Evolutionary conservation across 2,797 vertebrate genomes (phyloP).

Genomic region (Cossypha dichroa): DNA sequence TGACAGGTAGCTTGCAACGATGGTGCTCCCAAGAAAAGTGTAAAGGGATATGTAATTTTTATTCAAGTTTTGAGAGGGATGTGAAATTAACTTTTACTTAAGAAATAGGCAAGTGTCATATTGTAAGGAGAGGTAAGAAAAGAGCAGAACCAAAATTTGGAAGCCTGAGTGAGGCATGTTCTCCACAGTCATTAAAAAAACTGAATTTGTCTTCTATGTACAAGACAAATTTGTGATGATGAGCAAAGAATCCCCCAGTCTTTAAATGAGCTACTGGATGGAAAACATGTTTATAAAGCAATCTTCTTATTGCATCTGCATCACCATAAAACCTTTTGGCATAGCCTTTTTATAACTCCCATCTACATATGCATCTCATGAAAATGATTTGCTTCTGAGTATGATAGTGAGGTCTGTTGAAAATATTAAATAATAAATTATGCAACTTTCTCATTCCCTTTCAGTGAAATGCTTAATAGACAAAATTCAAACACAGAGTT

Average conservation of each 20-base stretch:
- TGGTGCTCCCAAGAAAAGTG: not conserved
- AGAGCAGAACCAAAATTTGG: not conserved
- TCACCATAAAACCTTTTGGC: not conserved
- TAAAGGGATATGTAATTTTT: not conserved
- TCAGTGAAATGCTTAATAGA: constrained; percentile 31
- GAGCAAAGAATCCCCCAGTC: not conserved
- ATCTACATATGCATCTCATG: not conserved
- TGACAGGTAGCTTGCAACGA: not conserved
- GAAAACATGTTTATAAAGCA: not conserved
- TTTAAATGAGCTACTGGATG: not conserved
- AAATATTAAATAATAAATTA: constrained; percentile 39
- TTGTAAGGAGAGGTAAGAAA: not conserved
- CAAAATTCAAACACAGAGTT: constrained; percentile 19
- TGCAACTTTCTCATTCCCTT: not conserved
- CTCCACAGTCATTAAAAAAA: not conserved
- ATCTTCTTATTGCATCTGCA: constrained; percentile 1
- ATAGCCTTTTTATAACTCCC: not conserved
- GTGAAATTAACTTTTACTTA: not conserved
- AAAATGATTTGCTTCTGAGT: constrained; percentile 13
- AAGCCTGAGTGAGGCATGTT: not conserved
- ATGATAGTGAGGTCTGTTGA: not conserved
- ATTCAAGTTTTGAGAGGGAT: not conserved
- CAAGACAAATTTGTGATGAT: not conserved
- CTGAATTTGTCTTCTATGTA: not conserved
- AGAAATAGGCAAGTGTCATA: not conserved